These are phyloP conservation scores for Notolabrus celidotus DNA, from an alignment of 2,797 vertebrate genomes.

Conservation along the genomic window DNA sequence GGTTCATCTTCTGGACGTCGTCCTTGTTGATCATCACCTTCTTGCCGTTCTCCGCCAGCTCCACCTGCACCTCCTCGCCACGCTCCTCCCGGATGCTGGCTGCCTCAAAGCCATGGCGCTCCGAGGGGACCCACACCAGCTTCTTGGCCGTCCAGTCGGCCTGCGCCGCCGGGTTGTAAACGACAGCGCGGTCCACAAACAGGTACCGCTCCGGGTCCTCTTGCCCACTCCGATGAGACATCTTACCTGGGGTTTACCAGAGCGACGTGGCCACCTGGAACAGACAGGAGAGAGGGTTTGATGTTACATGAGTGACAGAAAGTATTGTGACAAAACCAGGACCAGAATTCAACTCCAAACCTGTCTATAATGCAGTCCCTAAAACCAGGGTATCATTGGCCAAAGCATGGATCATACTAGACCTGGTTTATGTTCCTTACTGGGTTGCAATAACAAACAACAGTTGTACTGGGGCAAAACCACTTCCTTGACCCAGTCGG, in stretches of 20 bases:
- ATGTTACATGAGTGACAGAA: neutral
- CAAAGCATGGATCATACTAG: no score
- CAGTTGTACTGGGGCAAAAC: no score
- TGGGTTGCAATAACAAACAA: no score
- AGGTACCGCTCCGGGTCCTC: slow-evolving; percentile 97
- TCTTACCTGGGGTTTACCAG: slow-evolving; percentile 77
- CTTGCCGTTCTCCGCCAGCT: slow-evolving; percentile 95
- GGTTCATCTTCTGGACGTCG: slow-evolving; percentile 99
- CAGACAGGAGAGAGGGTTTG: slow-evolving; percentile 1
- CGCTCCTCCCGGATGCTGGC: slow-evolving; percentile 94
- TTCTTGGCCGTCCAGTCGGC: slow-evolving; percentile 98
- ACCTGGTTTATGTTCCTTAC: no score
- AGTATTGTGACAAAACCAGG: neutral
- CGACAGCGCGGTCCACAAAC: slow-evolving; percentile 96
- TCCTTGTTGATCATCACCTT: slow-evolving; percentile 95
- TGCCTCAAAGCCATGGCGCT: slow-evolving; percentile 96
- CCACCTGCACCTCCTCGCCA: slow-evolving; percentile 93
- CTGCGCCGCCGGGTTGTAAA: slow-evolving; percentile 97
- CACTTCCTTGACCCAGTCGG: no score
- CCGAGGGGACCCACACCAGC: slow-evolving; percentile 96
- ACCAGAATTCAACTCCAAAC: no score
- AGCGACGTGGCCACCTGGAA: slow-evolving; percentile 67
- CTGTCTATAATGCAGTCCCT: no score
- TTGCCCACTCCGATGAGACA: slow-evolving; percentile 93
- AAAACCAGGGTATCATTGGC: no score